phyloP scores from a whole-genome alignment of 2,113 vertebrate genomes.

The Syrrhaptes paradoxus region DNA sequence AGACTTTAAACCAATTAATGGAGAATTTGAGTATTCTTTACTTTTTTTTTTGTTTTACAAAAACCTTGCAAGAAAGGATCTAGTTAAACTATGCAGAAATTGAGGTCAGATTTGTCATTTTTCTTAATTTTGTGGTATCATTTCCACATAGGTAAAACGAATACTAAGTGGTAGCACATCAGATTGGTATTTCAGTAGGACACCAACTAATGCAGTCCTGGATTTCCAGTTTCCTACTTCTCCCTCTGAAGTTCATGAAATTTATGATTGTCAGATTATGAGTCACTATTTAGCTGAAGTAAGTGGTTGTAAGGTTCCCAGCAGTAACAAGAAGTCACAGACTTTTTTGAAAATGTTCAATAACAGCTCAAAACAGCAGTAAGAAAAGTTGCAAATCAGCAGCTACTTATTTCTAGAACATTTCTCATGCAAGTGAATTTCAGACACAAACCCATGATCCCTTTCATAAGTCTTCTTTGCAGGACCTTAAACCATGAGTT shows the following conservation, averaged over 20 bases:
- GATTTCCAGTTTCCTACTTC: not conserved
- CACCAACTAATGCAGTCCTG: not conserved
- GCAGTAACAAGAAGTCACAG: not conserved
- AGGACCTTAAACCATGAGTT: not conserved
- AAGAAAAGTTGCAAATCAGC: not conserved
- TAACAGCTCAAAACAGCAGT: not conserved
- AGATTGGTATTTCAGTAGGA: not conserved
- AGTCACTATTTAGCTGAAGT: not conserved
- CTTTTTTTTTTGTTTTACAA: not conserved
- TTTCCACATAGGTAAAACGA: not conserved
- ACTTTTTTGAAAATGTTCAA: not conserved
- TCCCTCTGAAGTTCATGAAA: not conserved
- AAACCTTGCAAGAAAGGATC: not conserved
- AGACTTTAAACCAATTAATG: not conserved
- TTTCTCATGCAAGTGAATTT: not conserved
- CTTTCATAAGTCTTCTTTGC: not conserved
- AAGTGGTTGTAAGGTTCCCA: not conserved
- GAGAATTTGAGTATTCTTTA: not conserved
- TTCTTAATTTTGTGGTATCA: not conserved
- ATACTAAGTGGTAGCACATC: not conserved
- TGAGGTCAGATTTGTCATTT: not conserved
- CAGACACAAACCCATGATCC: accelerated
- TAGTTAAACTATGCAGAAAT: not conserved
- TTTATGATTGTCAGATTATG: not conserved
- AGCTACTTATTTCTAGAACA: not conserved